Percentiles rank a stretch among this genome's conserved stretches.
These are phyloP conservation scores for Charanyca ferruginea DNA, from an alignment of 2,888 invertebrate genomes.

Conservation along the genomic window DNA sequence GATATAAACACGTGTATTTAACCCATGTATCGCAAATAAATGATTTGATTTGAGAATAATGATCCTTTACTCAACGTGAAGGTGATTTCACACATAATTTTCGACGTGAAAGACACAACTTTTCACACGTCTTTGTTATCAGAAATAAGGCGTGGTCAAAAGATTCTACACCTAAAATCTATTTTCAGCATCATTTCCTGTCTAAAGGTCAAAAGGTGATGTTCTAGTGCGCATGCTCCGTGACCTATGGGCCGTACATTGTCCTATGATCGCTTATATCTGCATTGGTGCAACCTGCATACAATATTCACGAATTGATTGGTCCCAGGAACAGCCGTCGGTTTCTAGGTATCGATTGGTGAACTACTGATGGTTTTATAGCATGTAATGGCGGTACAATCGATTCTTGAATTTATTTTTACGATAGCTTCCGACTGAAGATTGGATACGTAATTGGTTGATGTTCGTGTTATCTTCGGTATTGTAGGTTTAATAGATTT, in stretches of 20 bases:
- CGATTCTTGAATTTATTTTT: constrained; percentile 31
- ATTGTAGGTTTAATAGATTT: too few relatives aligned
- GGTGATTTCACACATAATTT: too few relatives aligned
- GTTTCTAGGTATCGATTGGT: constrained; percentile 23
- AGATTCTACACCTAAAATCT: background rate
- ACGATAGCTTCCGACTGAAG: constrained; percentile 32
- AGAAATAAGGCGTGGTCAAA: too few relatives aligned
- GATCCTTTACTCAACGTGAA: background rate
- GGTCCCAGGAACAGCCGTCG: constrained; percentile 33
- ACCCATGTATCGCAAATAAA: too few relatives aligned
- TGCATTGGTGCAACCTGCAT: constrained; percentile 57
- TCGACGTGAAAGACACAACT: too few relatives aligned
- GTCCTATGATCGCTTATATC: constrained; percentile 23
- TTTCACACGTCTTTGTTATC: too few relatives aligned
- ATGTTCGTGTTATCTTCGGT: background rate
- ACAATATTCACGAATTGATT: constrained; percentile 57
- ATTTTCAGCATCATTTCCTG: background rate
- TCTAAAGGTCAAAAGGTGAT: constrained; percentile 46
- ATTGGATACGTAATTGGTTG: constrained; percentile 9
- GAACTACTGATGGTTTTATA: constrained; percentile 19
- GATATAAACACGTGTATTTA: too few relatives aligned
- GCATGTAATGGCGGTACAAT: constrained; percentile 20
- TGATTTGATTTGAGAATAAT: too few relatives aligned
- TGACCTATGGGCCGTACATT: constrained; percentile 43
- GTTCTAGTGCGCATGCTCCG: constrained; percentile 56